These are phyloP conservation scores for Vanacampus margaritifer DNA, from an alignment of 2,113 vertebrate species.

Conservation along the genomic window DNA sequence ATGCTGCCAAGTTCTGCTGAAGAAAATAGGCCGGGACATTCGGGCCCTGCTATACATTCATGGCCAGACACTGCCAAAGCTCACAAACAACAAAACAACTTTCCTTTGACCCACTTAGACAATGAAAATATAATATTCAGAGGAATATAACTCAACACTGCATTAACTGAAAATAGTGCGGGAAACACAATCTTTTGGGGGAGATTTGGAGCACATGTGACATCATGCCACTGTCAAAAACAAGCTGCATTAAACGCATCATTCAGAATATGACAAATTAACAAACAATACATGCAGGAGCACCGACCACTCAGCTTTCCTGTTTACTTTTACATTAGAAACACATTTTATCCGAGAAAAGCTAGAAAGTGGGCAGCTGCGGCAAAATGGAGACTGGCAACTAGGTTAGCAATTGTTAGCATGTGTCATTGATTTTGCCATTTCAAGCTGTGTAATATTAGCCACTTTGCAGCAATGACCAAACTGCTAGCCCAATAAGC, in stretches of 20 bases:
- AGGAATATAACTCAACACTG: not conserved
- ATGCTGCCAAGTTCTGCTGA: slow-evolving; percentile 3
- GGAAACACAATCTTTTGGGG: not conserved
- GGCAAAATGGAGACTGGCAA: not conserved
- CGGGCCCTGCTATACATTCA: not conserved
- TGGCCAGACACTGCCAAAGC: not conserved
- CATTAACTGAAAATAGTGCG: not conserved
- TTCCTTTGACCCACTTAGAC: no score
- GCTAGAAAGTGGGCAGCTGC: not conserved
- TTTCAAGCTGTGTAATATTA: not conserved
- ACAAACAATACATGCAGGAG: no score
- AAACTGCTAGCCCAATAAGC: no score
- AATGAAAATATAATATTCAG: not conserved
- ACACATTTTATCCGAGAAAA: not conserved
- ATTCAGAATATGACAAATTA: no score
- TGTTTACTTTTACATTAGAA: not conserved
- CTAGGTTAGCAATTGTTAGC: not conserved
- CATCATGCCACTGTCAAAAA: no score
- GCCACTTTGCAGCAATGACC: no score
- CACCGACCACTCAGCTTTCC: no score
- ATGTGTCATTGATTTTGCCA: not conserved
- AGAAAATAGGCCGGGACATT: slow-evolving; percentile 3
- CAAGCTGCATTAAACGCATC: no score
- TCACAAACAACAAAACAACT: not conserved
- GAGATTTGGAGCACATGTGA: no score